Conservation (phyloP, 2,113 vertebrate species). For the Daphoenositta chrysoptera region DNA sequence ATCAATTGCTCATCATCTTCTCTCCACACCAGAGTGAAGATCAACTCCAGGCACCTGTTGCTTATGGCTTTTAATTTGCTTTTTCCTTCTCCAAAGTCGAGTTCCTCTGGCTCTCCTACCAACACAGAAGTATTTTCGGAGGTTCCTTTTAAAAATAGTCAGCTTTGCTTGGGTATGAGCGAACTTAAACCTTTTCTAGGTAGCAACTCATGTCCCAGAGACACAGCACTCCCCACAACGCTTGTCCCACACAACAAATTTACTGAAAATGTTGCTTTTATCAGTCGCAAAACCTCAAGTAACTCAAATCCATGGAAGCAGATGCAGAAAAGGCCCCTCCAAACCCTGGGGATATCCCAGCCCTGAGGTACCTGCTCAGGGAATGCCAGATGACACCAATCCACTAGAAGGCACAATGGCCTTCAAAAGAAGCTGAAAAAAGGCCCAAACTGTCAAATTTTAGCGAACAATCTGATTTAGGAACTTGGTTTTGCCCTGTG, state of each 20-base stretch:
- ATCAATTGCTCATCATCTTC: not conserved
- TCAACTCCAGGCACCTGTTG: not conserved
- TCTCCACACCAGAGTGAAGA: not conserved
- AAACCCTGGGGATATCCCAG: not conserved
- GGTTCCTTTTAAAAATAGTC: not conserved
- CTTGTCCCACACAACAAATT: not conserved
- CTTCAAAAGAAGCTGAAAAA: not conserved
- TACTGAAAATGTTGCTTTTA: not conserved
- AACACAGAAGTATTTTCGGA: not conserved
- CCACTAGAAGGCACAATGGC: too few relatives aligned
- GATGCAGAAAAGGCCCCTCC: not conserved
- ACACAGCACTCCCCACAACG: not conserved
- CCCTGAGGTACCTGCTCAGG: not conserved
- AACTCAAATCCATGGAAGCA: not conserved
- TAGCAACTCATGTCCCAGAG: not conserved
- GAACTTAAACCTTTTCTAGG: not conserved
- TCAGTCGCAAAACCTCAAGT: not conserved
- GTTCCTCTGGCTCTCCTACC: not conserved
- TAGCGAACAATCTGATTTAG: not conserved
- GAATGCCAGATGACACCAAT: not conserved
- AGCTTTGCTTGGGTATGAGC: not conserved
- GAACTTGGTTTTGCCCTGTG: not conserved
- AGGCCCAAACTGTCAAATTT: not conserved
- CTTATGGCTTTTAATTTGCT: not conserved
- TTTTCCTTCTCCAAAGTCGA: not conserved